Evolutionary conservation across 2,113 vertebrate species (phyloP).

Genomic region (Alethe castanea): DNA sequence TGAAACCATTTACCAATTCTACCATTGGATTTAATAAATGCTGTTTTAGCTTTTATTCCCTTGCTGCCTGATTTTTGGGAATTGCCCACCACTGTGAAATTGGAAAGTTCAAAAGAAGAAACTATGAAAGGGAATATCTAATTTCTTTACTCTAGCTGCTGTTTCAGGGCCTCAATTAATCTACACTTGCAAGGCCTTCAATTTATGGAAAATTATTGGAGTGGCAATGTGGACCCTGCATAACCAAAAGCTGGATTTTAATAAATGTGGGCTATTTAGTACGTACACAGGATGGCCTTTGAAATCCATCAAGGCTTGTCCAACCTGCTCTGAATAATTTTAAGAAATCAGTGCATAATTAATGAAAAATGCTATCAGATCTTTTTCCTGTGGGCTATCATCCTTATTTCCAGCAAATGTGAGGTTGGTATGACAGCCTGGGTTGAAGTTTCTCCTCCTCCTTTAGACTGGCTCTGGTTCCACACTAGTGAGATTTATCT

Average conservation of each 20-base stretch:
- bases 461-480: neutral
- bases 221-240: neutral
- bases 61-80: neutral
- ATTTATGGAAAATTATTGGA: constrained; percentile 38
- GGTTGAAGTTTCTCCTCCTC: neutral
- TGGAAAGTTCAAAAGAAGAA: constrained; percentile 38
- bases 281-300: constrained; percentile 20
- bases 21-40: constrained; percentile 6
- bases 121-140: constrained; percentile 52
- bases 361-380: constrained; percentile 32
- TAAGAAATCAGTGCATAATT: neutral
- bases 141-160: constrained; percentile 40
- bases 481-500: neutral
- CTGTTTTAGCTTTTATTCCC: constrained; percentile 23
- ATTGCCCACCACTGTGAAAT: constrained; percentile 20
- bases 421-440: neutral
- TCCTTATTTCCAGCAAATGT: neutral
- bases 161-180: constrained; percentile 42
- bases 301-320: constrained; percentile 39
- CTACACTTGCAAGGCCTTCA: constrained; percentile 23
- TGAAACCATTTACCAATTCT: neutral
- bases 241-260: constrained; percentile 53
- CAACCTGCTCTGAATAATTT: constrained; percentile 29
- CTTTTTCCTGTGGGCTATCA: neutral
- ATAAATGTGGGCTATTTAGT: constrained; percentile 29